Base-by-base conservation (phyloP, 1,140 invertebrate genomes). In the Maconellicoccus hirsutus region DNA sequence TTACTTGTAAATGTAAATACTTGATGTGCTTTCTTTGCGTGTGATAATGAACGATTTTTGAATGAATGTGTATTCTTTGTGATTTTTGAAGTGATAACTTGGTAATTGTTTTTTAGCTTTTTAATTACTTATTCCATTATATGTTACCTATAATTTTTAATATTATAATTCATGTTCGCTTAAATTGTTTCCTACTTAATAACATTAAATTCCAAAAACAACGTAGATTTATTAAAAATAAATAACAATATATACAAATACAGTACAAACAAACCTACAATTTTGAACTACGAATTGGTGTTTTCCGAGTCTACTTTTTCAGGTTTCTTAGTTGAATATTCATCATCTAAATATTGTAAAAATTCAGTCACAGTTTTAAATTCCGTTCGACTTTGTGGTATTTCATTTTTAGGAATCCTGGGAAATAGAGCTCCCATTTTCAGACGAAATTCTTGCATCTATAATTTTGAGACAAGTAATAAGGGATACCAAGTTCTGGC, bases 401-500 rank as follows among this genome's bases (percentile, higher is more conserved):
- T 12, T 4, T 66, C 25, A 16, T 66, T 66, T 26, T 66, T 66
- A 23, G 61, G 61, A 25, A 66, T 22, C 10, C 1, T 4, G 22
- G 77, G 77, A 16, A 78, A 71, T 33, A 76, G 52, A 22, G 69
- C 79, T 10, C 88, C 89, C 82, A 89, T 86, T 83, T 86, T 89
- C 27, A 81, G 63, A 73, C 87, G 82, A 77, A 92, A 91, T 72
- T 91, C 89, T 75, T 85, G 79, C 69, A 88, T 80, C 86, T 89
- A 75, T 72, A 83, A 72, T 29, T 74, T 38, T n/a, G 70, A 22
- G 33, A 59, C 2, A 29, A 29, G 70, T 70, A 1, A 33, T 33
- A 33, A 38, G 63, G 19, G 14, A 39, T 73, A 70, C 70, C 10
- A n/a, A 25, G 4, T 23, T 19, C 71, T 59, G 71, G 73, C 27